Conservation (phyloP, 2,888 invertebrate genomes). For the Rotaria sp. region DNA sequence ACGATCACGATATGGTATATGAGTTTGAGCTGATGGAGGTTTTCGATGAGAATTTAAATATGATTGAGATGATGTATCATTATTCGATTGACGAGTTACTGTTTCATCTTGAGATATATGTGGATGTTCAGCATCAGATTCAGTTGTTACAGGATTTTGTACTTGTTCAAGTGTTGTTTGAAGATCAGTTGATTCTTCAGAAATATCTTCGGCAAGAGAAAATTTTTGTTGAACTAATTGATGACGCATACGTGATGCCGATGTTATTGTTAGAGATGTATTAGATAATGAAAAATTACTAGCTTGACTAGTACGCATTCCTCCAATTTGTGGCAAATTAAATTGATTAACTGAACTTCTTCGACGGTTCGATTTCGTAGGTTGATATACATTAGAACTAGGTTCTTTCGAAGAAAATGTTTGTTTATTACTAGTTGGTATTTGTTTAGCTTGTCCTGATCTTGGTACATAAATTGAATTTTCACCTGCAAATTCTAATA, state of each 20-base stretch:
- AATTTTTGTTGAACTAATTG: background rate
- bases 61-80: background rate
- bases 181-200: background rate
- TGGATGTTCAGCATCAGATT: background rate
- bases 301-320: background rate
- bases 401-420: background rate
- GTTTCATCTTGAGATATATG: background rate
- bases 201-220: background rate
- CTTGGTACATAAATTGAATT: background rate
- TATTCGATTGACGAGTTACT: background rate
- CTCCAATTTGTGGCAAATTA: background rate
- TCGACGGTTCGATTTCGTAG: background rate
- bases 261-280: background rate
- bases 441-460: background rate
- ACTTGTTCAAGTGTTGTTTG: background rate
- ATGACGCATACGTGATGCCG: background rate
- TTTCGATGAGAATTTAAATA: background rate
- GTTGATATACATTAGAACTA: background rate
- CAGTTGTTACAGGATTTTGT: background rate
- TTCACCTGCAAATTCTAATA: constrained; percentile 5
- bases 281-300: background rate
- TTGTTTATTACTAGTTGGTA: background rate
- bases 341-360: background rate
- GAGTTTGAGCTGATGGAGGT: background rate
- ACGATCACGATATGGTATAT: background rate